Evolutionary conservation across 2,113 vertebrate species (phyloP).

Genomic region (Triplophysa tibetana): DNA sequence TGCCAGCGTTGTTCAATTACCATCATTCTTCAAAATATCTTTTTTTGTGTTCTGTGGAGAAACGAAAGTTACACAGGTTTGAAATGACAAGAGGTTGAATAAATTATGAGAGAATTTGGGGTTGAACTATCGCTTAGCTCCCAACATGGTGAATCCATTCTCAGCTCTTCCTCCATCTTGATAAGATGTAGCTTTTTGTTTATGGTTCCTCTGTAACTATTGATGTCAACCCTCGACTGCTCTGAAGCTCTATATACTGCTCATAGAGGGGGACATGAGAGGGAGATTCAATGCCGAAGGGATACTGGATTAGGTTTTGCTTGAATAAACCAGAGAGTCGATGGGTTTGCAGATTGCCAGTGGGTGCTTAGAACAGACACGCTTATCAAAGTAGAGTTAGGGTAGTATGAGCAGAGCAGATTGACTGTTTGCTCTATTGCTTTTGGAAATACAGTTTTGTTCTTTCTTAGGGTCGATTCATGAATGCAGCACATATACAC

Average conservation of each 20-base stretch:
- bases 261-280: conserved; percentile 4
- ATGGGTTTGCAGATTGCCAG: conserved; percentile 6
- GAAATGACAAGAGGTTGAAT: too few relatives aligned
- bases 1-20: too few relatives aligned
- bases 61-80: too few relatives aligned
- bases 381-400: conserved; percentile 17
- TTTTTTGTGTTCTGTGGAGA: too few relatives aligned
- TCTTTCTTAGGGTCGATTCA: conserved; percentile 4
- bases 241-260: background rate
- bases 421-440: conserved; percentile 32
- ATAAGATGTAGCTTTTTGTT: conserved; percentile 38
- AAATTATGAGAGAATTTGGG: too few relatives aligned
- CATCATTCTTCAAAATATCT: too few relatives aligned
- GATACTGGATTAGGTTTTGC: conserved; percentile 36
- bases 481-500: conserved; percentile 22
- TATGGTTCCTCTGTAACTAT: conserved; percentile 23
- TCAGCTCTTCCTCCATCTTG: conserved; percentile 15
- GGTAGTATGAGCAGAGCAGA: conserved; percentile 17
- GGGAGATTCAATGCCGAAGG: conserved; percentile 20
- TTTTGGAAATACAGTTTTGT: background rate
- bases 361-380: background rate
- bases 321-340: conserved; percentile 22
- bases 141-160: background rate
- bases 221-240: conserved; percentile 16
- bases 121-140: background rate